Percentiles rank a stretch among this genome's conserved stretches.
phyloP scores from a whole-genome alignment of 2,113 vertebrate species.

The Galbula dea region DNA sequence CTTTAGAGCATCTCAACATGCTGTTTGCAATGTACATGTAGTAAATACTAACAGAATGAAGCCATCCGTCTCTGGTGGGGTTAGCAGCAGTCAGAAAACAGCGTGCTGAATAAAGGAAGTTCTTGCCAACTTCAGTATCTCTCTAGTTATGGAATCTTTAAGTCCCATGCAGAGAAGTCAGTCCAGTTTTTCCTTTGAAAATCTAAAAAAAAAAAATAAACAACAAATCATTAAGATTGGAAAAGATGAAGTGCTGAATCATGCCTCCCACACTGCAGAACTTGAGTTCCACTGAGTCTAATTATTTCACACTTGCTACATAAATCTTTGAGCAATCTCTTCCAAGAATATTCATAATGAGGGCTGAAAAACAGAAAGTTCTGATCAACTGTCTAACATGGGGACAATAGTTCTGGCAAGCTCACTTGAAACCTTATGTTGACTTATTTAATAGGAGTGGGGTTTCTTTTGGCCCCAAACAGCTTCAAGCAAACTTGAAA shows the following conservation, averaged over 20 bases:
- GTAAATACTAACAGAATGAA: neutral
- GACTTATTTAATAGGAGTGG: neutral
- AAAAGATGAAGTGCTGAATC: conserved; percentile 40
- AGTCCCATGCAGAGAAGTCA: neutral
- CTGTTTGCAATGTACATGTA: neutral
- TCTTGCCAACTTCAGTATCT: conserved; percentile 29
- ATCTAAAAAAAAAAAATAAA: neutral
- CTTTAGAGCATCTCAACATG: neutral
- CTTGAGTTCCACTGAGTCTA: neutral
- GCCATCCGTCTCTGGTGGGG: neutral
- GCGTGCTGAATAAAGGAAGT: neutral
- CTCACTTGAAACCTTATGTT: neutral
- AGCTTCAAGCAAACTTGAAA: neutral
- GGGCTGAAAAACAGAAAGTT: neutral
- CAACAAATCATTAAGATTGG: neutral
- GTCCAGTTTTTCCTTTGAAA: conserved; percentile 16
- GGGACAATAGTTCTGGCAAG: neutral
- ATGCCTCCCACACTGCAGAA: conserved; percentile 1
- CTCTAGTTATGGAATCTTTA: neutral
- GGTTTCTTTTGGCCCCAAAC: neutral
- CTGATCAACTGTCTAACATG: neutral
- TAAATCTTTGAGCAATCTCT: neutral
- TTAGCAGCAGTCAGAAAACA: conserved; percentile 16
- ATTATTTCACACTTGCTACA: conserved; percentile 22
- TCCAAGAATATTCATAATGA: neutral